These are phyloP conservation scores for Zaprionus gabonicus DNA, from an alignment of 1,140 invertebrate species.

Conservation along the genomic window DNA sequence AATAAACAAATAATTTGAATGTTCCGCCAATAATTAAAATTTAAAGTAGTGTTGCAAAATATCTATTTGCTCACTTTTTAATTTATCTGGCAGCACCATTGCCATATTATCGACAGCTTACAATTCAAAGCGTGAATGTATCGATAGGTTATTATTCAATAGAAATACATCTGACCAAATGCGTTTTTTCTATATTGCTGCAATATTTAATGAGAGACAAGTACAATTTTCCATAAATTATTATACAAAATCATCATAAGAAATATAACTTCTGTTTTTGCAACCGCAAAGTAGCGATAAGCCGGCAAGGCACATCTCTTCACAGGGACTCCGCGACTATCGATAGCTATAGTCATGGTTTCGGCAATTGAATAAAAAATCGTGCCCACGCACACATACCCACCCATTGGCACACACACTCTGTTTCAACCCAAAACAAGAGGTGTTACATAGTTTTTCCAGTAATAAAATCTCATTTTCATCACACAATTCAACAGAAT, in stretches of 20 bases:
- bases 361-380: neutral
- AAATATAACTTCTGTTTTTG: neutral
- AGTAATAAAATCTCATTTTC: slow-evolving; percentile 36
- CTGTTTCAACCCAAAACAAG: slow-evolving; percentile 31
- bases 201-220: neutral
- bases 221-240: neutral
- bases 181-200: neutral
- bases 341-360: neutral
- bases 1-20: neutral
- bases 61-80: neutral
- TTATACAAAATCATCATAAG: neutral
- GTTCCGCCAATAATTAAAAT: neutral
- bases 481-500: slow-evolving; percentile 51
- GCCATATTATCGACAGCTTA: neutral
- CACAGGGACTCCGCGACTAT: neutral
- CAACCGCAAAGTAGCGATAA: neutral
- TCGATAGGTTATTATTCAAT: neutral
- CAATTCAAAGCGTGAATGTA: neutral
- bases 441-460: slow-evolving; percentile 45
- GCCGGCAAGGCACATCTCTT: neutral
- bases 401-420: slow-evolving; percentile 6
- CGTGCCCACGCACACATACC: slow-evolving; percentile 5
- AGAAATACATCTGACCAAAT: neutral
- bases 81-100: neutral
- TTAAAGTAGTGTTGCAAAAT: neutral